Conservation (phyloP, 1,140 invertebrate species). For the Cepaea nemoralis region DNA sequence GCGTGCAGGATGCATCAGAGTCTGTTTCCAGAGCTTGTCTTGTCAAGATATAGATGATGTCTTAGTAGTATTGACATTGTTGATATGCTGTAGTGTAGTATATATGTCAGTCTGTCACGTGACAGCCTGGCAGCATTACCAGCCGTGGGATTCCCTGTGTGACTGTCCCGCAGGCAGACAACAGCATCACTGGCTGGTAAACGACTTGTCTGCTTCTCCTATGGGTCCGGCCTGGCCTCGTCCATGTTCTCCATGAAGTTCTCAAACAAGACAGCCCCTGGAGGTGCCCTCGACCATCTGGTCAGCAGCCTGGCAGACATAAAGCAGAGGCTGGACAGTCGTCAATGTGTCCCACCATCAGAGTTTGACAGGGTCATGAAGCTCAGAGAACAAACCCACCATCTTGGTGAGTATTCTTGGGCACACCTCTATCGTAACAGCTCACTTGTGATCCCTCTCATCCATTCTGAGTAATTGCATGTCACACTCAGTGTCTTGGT, state of each 20-base stretch:
- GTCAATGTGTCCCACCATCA: slow-evolving; percentile 81
- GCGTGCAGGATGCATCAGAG: no score
- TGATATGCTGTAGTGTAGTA: no score
- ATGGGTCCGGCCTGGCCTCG: slow-evolving; percentile 95
- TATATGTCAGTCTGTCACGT: no score
- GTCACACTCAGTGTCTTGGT: no score
- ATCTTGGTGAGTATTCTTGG: slow-evolving; percentile 71
- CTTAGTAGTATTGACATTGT: no score
- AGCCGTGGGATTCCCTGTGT: no score
- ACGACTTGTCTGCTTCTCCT: slow-evolving; percentile 92
- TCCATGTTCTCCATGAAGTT: slow-evolving; percentile 93
- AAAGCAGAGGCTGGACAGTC: slow-evolving; percentile 78
- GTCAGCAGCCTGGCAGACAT: slow-evolving; percentile 80
- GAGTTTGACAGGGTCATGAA: slow-evolving; percentile 85
- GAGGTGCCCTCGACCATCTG: slow-evolving; percentile 77
- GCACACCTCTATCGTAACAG: no score
- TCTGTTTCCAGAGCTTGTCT: no score
- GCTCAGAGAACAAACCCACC: slow-evolving; percentile 79
- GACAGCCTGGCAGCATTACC: no score
- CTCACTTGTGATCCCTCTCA: no score
- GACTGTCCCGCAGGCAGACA: slow-evolving; percentile 54
- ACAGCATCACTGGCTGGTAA: slow-evolving; percentile 80
- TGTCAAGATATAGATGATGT: no score
- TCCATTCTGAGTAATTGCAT: no score
- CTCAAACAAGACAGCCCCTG: slow-evolving; percentile 75